Conservation (phyloP, 2,888 invertebrate species). For the Trachelus iudaicus region DNA sequence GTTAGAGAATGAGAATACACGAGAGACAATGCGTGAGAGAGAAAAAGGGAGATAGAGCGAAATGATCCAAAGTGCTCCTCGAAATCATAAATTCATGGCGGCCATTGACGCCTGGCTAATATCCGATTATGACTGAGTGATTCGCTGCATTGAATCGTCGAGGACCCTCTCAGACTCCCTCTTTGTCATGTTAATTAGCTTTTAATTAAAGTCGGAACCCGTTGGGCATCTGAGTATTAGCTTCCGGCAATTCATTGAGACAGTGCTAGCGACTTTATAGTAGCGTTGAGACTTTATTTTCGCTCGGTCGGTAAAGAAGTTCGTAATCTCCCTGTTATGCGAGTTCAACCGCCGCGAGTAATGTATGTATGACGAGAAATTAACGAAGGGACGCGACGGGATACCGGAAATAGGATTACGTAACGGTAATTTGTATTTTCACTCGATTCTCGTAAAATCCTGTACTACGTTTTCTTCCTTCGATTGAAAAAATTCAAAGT, state of each 20-base stretch:
- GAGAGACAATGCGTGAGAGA: background rate
- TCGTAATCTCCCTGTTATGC: background rate
- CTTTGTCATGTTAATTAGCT: constrained; percentile 59
- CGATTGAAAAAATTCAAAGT: background rate
- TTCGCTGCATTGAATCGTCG: constrained; percentile 36
- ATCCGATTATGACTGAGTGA: background rate
- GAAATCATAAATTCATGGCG: background rate
- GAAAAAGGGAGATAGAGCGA: background rate
- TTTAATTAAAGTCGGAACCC: constrained; percentile 50
- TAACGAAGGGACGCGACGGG: background rate
- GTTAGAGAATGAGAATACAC: background rate
- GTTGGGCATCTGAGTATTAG: constrained; percentile 36
- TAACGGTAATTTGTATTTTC: background rate
- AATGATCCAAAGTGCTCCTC: background rate
- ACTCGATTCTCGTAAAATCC: background rate
- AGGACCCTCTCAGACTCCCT: constrained; percentile 24
- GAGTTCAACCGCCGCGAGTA: background rate
- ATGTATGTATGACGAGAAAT: background rate
- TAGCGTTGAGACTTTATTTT: background rate
- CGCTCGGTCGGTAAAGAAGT: background rate
- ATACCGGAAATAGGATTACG: background rate
- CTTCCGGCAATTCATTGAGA: constrained; percentile 18
- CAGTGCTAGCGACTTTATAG: background rate
- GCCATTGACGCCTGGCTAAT: background rate
- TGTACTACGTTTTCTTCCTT: background rate